These are phyloP conservation scores for Melanerpes aurifrons DNA, from an alignment of 2,113 vertebrate genomes.

Conservation along the genomic window DNA sequence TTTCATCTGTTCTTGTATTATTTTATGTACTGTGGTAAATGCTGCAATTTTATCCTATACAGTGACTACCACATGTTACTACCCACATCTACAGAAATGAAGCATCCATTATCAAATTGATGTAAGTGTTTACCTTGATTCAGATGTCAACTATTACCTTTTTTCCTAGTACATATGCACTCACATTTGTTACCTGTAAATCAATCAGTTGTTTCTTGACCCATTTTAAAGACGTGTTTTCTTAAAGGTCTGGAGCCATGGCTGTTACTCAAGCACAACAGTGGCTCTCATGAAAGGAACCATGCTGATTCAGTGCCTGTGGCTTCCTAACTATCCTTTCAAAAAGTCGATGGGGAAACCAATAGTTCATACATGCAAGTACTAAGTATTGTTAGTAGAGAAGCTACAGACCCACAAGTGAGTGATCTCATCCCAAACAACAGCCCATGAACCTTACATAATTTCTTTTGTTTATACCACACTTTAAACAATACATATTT, in stretches of 20 bases:
- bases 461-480: constrained; percentile 13
- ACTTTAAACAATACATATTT: constrained; percentile 35
- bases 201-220: not conserved
- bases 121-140: not conserved
- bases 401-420: not conserved
- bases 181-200: not conserved
- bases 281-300: not conserved
- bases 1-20: not conserved
- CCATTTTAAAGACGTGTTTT: not conserved
- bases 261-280: not conserved
- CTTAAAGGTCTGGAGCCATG: not conserved
- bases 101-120: not conserved
- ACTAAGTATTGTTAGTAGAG: not conserved
- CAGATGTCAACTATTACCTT: not conserved
- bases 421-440: constrained; percentile 7
- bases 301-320: not conserved
- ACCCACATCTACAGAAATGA: not conserved
- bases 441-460: not conserved
- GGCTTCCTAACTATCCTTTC: not conserved
- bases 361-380: not conserved
- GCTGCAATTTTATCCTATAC: not conserved
- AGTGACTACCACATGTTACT: not conserved
- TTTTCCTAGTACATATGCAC: not conserved
- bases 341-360: not conserved
- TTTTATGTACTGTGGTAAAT: not conserved